Evolutionary conservation across 2,888 invertebrate genomes (phyloP), one percentile per base, ranked within the genome.

Genomic region (Stenotaenia linearis): DNA sequence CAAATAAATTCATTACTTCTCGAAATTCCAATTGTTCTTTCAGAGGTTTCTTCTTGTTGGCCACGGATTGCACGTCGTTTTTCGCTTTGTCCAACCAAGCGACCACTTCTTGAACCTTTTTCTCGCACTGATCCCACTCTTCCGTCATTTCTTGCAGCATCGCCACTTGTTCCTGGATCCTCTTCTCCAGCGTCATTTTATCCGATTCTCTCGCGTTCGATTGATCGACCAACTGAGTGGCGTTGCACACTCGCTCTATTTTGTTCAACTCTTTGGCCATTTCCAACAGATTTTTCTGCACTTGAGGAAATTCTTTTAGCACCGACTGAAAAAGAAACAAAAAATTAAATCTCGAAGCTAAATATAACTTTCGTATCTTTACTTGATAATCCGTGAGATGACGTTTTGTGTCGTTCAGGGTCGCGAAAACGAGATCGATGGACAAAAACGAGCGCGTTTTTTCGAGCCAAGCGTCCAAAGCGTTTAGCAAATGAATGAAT

Each of bases 121-220:
- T 93, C 87, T 97, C 96, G 87, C 96, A 97, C 86, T 97, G 94
- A 86, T 96, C 96, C 95, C 97, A 97, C 88, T 97, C 96, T 86
- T 96, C 96, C 76, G 93, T 92, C 78, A 95, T 91, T 88, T 97
- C 97, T 89, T 94, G 94, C 81, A 97, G 89, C 83, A 95, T 88
- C 75, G 94, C 92, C 88, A 96, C 94, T 89, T 94, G 92, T 89
- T 94, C 94, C 84, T 94, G 90, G 84, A 95, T 91, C 87, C 90
- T 90, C 85, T 92, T 92, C 88, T 96, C 96, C 79, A 94, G 93
- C 84, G 92, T 92, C 82, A 92, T 90, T 85, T 96, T 95, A 75
- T 92, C 91, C 84, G 93, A 92, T 87, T 97, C 96, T 18, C 93
- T 94, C 85, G 93, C 91, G 84, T 93, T 92, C 84, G 97, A 89